Base-by-base conservation (phyloP, 2,888 invertebrate species). In the Pheosia tremula region DNA sequence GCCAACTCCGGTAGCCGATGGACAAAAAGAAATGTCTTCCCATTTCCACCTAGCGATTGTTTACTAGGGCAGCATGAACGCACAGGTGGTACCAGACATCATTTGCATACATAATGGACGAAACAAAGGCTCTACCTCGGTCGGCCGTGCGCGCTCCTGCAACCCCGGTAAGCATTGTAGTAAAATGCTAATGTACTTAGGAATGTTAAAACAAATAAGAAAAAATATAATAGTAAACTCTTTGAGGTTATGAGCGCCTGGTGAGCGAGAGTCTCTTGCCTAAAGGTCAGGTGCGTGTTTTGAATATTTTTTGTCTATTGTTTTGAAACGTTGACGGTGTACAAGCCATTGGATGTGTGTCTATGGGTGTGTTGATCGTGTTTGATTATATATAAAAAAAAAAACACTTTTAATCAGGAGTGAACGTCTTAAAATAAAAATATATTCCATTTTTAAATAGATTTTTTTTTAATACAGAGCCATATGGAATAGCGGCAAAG, bases 71-170 rank as follows among this genome's bases (percentile, higher is more conserved):
- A 74, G 80, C 87, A 90, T 89, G 86, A 84, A 80, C 85, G 81
- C 87, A 87, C 91, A 91, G 91, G 87, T 89, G 87, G 75, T 86
- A 84, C 79, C 65, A 70, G 70, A 71, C 74, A 74, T 77, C 83
- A 85, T 86, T 85, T 83, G 80, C 86, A 86, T 93, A 90, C 88
- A 81, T 90, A 89, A 90, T 89, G 85, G 87, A 79, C 78, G 88
- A 88, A 86, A 92, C 92, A 92, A 91, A 90, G 87, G 84, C 82
- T 79, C 79, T 79, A 81, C 80, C 79, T 75, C 82, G 83, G 80
- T 82, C 80, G 78, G 76, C 81, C 80, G 84, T 80, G 82, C 86
- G 85, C 85, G 86, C 88, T 87, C 86, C 84, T 86, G 87, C 84
- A 80, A 74, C 82, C 85, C 87, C 82, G 83, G 85, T 87, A 79